phyloP scores from a whole-genome alignment of 2,888 invertebrate genomes.

The Eristalis intricaria region DNA sequence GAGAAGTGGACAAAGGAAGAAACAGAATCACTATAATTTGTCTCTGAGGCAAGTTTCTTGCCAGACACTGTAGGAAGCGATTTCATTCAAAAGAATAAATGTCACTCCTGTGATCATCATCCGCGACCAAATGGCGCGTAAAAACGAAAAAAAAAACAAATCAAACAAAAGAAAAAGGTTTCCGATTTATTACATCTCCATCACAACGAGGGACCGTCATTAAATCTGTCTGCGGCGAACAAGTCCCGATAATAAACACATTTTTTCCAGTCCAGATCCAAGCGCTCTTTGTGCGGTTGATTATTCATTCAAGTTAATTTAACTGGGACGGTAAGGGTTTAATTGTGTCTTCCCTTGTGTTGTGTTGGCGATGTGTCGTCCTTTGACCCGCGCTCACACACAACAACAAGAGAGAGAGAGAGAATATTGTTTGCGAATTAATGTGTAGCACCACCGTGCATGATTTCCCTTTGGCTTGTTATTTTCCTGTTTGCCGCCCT shows the following conservation, averaged over 20 bases:
- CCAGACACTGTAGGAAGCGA: neutral
- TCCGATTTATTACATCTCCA: neutral
- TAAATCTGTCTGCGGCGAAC: neutral
- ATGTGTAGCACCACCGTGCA: neutral
- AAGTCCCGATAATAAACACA: constrained; percentile 37
- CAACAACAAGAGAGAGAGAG: neutral
- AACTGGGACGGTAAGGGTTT: constrained; percentile 62
- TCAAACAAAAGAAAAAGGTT: neutral
- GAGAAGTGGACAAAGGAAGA: neutral
- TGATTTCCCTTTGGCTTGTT: neutral
- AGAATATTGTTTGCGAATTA: neutral
- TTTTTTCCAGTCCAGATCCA: constrained; percentile 29
- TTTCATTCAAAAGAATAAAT: neutral
- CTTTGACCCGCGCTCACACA: neutral
- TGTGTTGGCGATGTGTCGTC: neutral
- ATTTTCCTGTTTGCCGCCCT: neutral
- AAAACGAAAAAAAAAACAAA: neutral
- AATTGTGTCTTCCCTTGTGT: constrained; percentile 20
- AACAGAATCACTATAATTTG: neutral
- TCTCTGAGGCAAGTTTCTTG: neutral
- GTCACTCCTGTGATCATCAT: neutral
- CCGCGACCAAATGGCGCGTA: neutral
- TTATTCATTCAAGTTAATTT: constrained; percentile 63
- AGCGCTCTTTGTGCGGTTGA: constrained; percentile 41
- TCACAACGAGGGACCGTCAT: neutral